Evolutionary conservation across 2,113 vertebrate species (phyloP).

Genomic region (Muscicapa adusta): DNA sequence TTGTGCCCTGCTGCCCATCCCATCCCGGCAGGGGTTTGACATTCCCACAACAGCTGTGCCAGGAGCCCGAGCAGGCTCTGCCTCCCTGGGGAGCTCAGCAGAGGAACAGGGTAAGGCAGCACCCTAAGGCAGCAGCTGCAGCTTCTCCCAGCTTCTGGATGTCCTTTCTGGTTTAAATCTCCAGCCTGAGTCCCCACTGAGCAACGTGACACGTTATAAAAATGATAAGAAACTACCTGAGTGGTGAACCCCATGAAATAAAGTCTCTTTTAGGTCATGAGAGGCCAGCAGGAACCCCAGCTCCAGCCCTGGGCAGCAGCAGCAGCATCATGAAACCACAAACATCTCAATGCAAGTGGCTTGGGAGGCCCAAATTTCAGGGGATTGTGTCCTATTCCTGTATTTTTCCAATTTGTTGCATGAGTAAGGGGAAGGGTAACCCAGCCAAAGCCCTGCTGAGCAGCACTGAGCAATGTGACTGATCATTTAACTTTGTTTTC

Average conservation of each 20-base stretch:
- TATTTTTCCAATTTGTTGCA: neutral
- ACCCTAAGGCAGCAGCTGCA: neutral
- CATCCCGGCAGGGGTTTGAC: neutral
- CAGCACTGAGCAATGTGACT: neutral
- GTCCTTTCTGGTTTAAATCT: neutral
- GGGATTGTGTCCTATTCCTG: neutral
- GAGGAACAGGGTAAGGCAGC: neutral
- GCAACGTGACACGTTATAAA: too few relatives aligned
- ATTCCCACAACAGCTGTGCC: neutral
- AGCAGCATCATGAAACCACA: neutral
- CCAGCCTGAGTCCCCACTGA: neutral
- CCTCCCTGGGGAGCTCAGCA: neutral
- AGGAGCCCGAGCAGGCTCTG: accelerated
- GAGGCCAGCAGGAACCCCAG: neutral
- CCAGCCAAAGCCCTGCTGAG: neutral
- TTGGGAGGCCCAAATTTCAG: neutral
- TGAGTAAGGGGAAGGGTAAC: neutral
- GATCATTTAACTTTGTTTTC: neutral
- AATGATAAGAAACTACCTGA: neutral
- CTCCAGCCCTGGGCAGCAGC: neutral
- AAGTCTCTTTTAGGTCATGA: neutral
- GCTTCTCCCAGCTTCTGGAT: neutral
- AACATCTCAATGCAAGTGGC: too few relatives aligned
- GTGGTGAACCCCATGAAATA: neutral
- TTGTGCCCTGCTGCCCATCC: neutral